phyloP scores from a whole-genome alignment of 1,140 invertebrate genomes.

The Lordiphosa mommai region DNA sequence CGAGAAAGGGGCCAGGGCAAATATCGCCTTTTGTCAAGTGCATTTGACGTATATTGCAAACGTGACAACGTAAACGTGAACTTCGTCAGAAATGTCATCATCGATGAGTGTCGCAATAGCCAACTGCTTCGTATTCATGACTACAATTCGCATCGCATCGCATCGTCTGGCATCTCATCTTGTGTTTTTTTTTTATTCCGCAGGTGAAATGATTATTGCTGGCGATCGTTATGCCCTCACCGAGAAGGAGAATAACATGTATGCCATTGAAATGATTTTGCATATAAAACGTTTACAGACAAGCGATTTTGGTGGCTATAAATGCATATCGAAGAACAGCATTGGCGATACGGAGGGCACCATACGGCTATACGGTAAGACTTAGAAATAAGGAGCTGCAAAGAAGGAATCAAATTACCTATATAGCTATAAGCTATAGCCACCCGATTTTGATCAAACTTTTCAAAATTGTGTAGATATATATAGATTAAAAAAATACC shows the following conservation, averaged over 20 bases:
- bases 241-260: constrained; percentile 86
- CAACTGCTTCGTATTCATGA: constrained; percentile 45
- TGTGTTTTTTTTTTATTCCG: constrained; percentile 14
- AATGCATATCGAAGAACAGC: constrained; percentile 95
- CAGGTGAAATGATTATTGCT: constrained; percentile 92
- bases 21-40: constrained; percentile 56
- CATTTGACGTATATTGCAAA: constrained; percentile 79
- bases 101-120: constrained; percentile 26
- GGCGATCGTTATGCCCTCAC: constrained; percentile 90
- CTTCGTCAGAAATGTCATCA: constrained; percentile 49
- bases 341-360: constrained; percentile 93
- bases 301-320: constrained; percentile 92
- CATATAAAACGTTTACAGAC: constrained; percentile 87
- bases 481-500: too few relatives aligned
- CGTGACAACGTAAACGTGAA: constrained; percentile 52
- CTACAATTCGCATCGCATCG: constrained; percentile 23
- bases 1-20: neutral
- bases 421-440: neutral
- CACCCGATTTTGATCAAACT: too few relatives aligned
- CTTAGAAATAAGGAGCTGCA: too few relatives aligned
- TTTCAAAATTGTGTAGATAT: too few relatives aligned
- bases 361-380: constrained; percentile 92
- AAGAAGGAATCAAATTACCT: too few relatives aligned
- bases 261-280: constrained; percentile 89
- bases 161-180: constrained; percentile 2